These are phyloP conservation scores for Gymnothorax reevesii DNA, from an alignment of 2,797 vertebrate genomes.

Conservation along the genomic window DNA sequence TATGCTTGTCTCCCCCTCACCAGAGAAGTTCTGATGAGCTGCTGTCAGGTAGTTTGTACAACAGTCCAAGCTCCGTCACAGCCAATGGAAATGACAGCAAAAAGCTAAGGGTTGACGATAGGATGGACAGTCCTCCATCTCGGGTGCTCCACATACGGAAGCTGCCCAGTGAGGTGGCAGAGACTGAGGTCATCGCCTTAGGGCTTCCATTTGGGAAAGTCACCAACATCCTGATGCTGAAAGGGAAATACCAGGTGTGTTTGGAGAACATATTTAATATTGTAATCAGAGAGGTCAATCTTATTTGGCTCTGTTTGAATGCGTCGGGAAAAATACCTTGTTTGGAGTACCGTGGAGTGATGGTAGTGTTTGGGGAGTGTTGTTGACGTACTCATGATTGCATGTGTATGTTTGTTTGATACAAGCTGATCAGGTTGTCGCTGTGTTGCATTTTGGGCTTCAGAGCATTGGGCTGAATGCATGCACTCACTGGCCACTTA, in stretches of 20 bases:
- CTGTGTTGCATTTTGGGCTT: no score
- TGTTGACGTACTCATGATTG: background rate
- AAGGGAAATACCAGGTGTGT: constrained; percentile 96
- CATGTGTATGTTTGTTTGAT: background rate
- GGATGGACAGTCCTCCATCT: constrained; percentile 89
- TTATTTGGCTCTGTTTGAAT: background rate
- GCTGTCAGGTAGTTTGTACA: constrained; percentile 90
- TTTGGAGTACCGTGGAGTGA: background rate
- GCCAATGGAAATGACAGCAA: constrained; percentile 97
- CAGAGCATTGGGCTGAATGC: no score
- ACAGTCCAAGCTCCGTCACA: constrained; percentile 85
- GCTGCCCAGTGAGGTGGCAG: constrained; percentile 94
- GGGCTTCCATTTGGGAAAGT: constrained; percentile 97
- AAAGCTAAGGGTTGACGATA: constrained; percentile 94
- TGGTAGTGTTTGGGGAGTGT: background rate
- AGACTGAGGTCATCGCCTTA: constrained; percentile 97
- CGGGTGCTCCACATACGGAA: constrained; percentile 98
- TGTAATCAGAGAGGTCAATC: background rate
- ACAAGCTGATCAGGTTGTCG: background rate
- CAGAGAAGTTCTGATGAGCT: constrained; percentile 99
- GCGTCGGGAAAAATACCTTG: background rate
- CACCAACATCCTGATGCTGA: constrained; percentile 98
- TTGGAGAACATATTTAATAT: no score
- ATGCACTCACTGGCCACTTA: no score
- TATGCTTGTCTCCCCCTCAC: constrained; percentile 29